Evolutionary conservation across 2,888 invertebrate genomes (phyloP).

Genomic region (Nymphalis c-album): DNA sequence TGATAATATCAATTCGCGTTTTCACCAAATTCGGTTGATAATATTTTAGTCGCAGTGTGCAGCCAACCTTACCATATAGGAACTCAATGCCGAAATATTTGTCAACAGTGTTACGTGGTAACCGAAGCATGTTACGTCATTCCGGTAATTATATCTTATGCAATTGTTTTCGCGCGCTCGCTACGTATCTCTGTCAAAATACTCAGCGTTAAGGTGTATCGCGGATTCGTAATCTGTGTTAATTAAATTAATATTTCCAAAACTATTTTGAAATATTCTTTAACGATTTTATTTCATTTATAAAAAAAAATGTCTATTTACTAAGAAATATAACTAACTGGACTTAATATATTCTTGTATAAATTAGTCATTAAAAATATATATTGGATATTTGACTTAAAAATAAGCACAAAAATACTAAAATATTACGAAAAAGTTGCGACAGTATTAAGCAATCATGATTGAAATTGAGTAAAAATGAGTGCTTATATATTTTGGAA

Average conservation of each 20-base stretch:
- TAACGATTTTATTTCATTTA: not conserved
- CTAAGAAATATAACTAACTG: too few species aligned
- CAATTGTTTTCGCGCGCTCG: slow-evolving; percentile 20
- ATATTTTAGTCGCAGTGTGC: not conserved
- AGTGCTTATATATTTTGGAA: too few species aligned
- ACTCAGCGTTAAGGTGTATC: not conserved
- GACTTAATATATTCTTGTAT: too few species aligned
- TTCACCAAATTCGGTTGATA: not conserved
- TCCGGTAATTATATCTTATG: slow-evolving; percentile 25
- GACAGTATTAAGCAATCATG: too few species aligned
- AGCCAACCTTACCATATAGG: not conserved
- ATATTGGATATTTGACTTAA: too few species aligned
- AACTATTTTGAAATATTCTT: slow-evolving; percentile 8
- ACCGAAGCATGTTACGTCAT: slow-evolving; percentile 22
- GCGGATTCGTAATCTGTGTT: slow-evolving; percentile 7
- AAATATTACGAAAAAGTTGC: too few species aligned
- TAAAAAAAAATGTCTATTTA: too few species aligned
- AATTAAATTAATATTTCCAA: slow-evolving; percentile 14
- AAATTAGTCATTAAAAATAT: too few species aligned
- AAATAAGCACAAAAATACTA: too few species aligned
- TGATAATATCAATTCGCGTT: not conserved
- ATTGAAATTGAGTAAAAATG: too few species aligned
- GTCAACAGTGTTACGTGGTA: slow-evolving; percentile 29
- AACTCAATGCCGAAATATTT: slow-evolving; percentile 28
- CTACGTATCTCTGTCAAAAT: slow-evolving; percentile 10